phyloP scores from a whole-genome alignment of 2,797 vertebrate genomes.

The Hybognathus amarus region DNA sequence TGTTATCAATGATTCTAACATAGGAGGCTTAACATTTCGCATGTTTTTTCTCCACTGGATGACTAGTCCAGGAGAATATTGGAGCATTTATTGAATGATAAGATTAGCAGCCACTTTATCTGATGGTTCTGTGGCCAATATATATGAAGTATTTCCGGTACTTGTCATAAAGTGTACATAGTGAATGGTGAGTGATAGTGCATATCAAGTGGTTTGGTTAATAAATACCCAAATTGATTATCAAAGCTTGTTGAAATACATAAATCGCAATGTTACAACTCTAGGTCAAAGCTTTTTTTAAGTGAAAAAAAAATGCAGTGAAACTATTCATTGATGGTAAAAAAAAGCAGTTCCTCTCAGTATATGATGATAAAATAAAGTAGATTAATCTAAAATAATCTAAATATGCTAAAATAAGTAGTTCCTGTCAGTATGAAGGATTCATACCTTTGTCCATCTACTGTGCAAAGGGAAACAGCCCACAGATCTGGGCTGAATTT shows the following conservation, averaged over 20 bases:
- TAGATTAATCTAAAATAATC: background rate
- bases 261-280: background rate
- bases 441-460: slow-evolving; percentile 87
- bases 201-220: slow-evolving; percentile 1
- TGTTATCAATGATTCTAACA: slow-evolving; percentile 25
- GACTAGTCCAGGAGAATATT: background rate
- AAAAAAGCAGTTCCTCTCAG: background rate
- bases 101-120: slow-evolving; percentile 20
- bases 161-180: slow-evolving; percentile 1
- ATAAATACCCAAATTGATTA: slow-evolving; percentile 8
- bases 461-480: slow-evolving; percentile 87
- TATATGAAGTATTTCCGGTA: slow-evolving; percentile 19
- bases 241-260: slow-evolving; percentile 7
- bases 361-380: background rate
- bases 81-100: background rate
- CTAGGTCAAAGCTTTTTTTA: background rate
- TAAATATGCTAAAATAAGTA: background rate
- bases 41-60: background rate
- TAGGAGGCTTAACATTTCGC: background rate
- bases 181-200: background rate
- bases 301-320: background rate
- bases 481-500: slow-evolving; percentile 90
- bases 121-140: slow-evolving; percentile 4
- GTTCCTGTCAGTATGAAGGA: background rate
- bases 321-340: background rate